phyloP scores from a whole-genome alignment of 2,113 vertebrate genomes.

The Amphilophus citrinellus region DNA sequence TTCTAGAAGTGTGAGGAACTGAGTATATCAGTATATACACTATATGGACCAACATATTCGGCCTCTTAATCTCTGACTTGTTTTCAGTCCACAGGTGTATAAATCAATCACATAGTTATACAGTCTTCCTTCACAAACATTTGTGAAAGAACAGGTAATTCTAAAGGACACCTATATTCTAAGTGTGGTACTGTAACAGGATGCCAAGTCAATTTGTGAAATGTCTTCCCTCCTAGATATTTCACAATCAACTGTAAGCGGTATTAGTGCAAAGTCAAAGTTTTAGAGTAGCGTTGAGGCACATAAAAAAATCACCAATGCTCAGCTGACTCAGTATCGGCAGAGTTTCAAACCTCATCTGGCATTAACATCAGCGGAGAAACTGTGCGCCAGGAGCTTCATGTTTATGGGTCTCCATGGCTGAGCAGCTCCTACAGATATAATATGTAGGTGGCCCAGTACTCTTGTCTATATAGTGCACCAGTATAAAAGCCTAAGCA shows the following conservation, averaged over 20 bases:
- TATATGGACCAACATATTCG: too few species aligned
- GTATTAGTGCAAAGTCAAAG: background rate
- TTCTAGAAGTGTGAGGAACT: background rate
- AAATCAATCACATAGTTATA: background rate
- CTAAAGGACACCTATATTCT: too few species aligned
- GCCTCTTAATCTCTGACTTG: background rate
- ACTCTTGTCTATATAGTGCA: background rate
- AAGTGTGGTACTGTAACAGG: too few species aligned
- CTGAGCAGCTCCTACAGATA: background rate
- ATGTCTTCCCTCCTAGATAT: background rate
- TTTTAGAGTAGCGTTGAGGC: background rate
- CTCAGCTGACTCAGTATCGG: background rate
- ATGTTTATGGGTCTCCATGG: background rate
- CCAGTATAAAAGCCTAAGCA: background rate
- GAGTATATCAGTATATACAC: background rate
- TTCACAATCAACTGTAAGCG: background rate
- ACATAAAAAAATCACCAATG: background rate
- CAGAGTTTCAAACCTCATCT: background rate
- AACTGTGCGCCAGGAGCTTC: background rate
- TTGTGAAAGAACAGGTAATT: background rate
- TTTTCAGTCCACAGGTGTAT: background rate
- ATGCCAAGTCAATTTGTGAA: too few species aligned
- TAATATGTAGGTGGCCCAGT: background rate
- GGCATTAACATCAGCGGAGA: background rate
- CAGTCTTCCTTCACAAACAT: background rate